phyloP scores from a whole-genome alignment of 2,888 invertebrate species.

The Philereme vetulata region DNA sequence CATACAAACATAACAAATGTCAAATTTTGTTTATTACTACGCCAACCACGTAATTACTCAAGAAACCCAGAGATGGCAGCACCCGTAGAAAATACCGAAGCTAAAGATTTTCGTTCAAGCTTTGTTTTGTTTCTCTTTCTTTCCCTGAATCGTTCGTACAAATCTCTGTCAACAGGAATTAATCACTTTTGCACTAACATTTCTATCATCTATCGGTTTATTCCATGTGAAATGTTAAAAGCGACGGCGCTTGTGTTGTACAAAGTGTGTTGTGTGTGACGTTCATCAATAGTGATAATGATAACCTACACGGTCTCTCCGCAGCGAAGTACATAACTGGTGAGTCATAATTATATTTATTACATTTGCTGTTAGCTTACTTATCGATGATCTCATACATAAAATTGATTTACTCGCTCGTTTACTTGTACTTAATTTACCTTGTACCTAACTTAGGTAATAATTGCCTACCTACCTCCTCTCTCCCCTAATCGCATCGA shows the following conservation, averaged over 20 bases:
- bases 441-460: background rate
- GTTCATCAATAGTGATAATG: slow-evolving; percentile 69
- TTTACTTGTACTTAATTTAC: background rate
- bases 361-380: slow-evolving; percentile 71
- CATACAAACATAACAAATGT: slow-evolving; percentile 56
- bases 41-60: slow-evolving; percentile 15
- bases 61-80: slow-evolving; percentile 64
- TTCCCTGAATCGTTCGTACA: slow-evolving; percentile 42
- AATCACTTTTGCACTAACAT: slow-evolving; percentile 26
- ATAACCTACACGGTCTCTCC: slow-evolving; percentile 80
- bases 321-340: slow-evolving; percentile 70
- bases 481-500: too few relatives aligned
- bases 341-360: slow-evolving; percentile 85
- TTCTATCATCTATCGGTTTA: slow-evolving; percentile 31
- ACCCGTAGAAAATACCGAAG: slow-evolving; percentile 39
- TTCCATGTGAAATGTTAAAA: slow-evolving; percentile 48
- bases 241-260: slow-evolving; percentile 51
- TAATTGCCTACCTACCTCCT: too few relatives aligned
- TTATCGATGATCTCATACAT: slow-evolving; percentile 81
- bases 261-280: slow-evolving; percentile 60
- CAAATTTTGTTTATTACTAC: slow-evolving; percentile 41
- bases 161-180: slow-evolving; percentile 33
- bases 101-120: slow-evolving; percentile 44
- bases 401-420: slow-evolving; percentile 52
- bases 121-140: slow-evolving; percentile 69